Conservation (phyloP, 2,113 vertebrate species). For the Pseudonaja textilis region DNA sequence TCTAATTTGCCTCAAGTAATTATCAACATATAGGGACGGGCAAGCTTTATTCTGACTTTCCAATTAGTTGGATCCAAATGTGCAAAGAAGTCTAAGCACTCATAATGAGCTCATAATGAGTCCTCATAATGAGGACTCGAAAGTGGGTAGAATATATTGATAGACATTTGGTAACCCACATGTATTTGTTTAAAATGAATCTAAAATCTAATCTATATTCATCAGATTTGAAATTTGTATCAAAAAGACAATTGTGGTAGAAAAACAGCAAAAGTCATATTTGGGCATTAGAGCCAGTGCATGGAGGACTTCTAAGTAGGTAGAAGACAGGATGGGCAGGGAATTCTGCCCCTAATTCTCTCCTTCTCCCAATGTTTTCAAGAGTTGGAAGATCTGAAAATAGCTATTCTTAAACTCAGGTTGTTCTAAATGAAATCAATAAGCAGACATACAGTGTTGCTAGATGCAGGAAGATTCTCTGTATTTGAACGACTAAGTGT, state of each 20-base stretch:
- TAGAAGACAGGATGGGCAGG: not conserved
- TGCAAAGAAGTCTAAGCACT: not conserved
- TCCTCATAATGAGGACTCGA: not conserved
- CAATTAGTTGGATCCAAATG: not conserved
- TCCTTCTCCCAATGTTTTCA: not conserved
- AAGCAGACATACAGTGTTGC: not conserved
- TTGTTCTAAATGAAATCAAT: not conserved
- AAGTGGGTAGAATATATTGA: not conserved
- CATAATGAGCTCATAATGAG: not conserved
- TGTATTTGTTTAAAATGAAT: not conserved
- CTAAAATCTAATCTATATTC: not conserved
- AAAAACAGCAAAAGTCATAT: not conserved
- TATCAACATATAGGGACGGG: not conserved
- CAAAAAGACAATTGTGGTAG: not conserved
- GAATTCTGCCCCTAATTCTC: not conserved
- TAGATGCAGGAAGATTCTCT: not conserved
- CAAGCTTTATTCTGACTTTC: not conserved
- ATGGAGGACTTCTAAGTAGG: not conserved
- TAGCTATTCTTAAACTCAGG: not conserved
- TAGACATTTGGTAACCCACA: not conserved
- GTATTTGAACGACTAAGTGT: not conserved
- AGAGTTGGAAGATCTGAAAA: not conserved
- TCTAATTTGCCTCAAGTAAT: not conserved
- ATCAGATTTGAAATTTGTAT: not conserved
- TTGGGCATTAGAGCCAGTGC: not conserved